Base-by-base conservation (phyloP, 2,797 vertebrate species). In the Adelosebastes latens region DNA sequence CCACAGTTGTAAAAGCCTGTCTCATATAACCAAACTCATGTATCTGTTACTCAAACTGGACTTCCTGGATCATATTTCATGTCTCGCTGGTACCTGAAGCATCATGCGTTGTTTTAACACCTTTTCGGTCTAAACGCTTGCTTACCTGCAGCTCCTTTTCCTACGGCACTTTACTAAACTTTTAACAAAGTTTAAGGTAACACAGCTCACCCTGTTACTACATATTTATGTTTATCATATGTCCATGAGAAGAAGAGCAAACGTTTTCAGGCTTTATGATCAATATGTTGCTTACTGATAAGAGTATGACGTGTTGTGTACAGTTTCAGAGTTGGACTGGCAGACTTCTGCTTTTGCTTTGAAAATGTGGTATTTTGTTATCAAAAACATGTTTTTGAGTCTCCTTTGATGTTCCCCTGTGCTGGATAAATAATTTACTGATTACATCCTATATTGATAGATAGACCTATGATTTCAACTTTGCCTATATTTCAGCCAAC, bases 361-460 rank as follows among this genome's bases (percentile, higher is more conserved):
- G 12, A 63, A 68, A 67, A 20, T 65, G 4, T 49, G 4, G 24
- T 56, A 22, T 69, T 78, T 65, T 66, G 1, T 60, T 63, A 49
- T 69, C 32, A 75, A 71, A 74, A 71, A 60, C 39, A 81, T 75
- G 32, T 65, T 63, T 24, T 61, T 63, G 31, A 39, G n/a, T 70
- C 53, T 60, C 4, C 14, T 78, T 82, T 78, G 59, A 74, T 78
- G 39, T 52, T 78, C 8, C 1, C 7, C n/a, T 20, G 36, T 2
- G 1, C 29, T 67, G 34, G 55, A 52, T 56, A 25, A 61, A 34
- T 52, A 18, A 6, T 60, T 64, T 52, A 27, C 42, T 56, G 52
- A 53, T 65, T 29, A 46, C 22, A 39, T 76, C 36, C 20, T 32
- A 5, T 49, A 71, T 61, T 74, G 20, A 72, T 42, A 64, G 12